Conservation (phyloP, 1,140 invertebrate genomes). For the Antheraea pernyi region DNA sequence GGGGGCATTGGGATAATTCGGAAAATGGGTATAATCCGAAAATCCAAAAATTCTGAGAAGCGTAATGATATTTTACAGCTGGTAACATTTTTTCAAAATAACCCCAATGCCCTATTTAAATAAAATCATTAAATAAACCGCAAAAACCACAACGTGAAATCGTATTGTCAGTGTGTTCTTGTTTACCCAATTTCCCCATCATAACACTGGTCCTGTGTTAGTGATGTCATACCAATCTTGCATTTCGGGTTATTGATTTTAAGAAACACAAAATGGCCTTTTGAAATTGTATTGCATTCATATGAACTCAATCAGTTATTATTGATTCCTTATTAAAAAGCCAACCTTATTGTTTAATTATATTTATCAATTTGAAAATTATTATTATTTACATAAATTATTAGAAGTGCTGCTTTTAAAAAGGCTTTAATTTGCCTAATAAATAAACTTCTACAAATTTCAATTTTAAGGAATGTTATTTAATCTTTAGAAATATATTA, state of each 20-base stretch:
- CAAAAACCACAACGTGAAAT: not conserved
- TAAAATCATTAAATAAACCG: not conserved
- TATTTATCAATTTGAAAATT: no score
- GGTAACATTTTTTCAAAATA: no score
- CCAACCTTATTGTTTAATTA: not conserved
- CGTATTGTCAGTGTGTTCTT: not conserved
- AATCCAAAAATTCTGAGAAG: no score
- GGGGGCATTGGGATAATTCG: no score
- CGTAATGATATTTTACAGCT: no score
- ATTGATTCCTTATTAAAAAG: not conserved
- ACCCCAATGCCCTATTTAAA: no score
- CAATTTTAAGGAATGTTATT: slow-evolving; percentile 66
- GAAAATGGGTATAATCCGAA: no score
- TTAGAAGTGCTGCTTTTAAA: not conserved
- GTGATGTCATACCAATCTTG: not conserved
- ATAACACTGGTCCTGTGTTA: not conserved
- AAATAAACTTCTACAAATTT: slow-evolving; percentile 45
- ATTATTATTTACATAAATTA: not conserved
- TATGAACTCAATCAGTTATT: not conserved
- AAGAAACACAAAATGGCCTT: not conserved
- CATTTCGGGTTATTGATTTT: not conserved
- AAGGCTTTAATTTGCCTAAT: slow-evolving; percentile 41
- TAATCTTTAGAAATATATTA: slow-evolving; percentile 65
- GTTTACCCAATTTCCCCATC: no score
- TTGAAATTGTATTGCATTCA: not conserved